Conservation (phyloP, 1,140 invertebrate genomes). For the Calycopis cecrops region DNA sequence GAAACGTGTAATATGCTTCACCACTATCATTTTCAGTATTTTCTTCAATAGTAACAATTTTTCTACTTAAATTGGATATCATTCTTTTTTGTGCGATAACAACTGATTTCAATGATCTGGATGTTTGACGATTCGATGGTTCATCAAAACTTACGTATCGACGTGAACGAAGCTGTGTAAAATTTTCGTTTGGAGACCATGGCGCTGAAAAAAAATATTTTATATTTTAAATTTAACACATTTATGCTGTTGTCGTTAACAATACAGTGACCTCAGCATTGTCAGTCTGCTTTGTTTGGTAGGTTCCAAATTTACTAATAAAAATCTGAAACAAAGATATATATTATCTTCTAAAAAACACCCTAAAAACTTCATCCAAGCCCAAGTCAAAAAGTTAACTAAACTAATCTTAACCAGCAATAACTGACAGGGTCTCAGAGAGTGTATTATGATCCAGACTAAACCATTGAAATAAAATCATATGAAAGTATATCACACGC, state of each 20-base stretch:
- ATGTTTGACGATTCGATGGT: conserved; percentile 30
- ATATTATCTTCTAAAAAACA: too few species aligned
- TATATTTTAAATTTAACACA: conserved; percentile 1
- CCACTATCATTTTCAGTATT: conserved; percentile 39
- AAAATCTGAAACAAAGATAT: too few species aligned
- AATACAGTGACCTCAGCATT: too few species aligned
- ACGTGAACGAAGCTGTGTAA: conserved; percentile 38
- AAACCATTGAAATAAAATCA: too few species aligned
- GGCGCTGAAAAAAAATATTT: conserved; percentile 36
- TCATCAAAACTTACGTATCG: conserved; percentile 48
- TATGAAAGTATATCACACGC: too few species aligned
- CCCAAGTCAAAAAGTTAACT: too few species aligned
- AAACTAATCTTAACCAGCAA: too few species aligned
- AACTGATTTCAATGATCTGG: conserved; percentile 41
- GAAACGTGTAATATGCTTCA: conserved; percentile 21
- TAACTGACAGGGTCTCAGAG: too few species aligned
- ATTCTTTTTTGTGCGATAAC: conserved; percentile 30
- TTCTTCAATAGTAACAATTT: conserved; percentile 56
- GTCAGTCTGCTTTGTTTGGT: too few species aligned
- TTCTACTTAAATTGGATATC: conserved; percentile 37
- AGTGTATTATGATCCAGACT: too few species aligned
- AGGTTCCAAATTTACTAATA: too few species aligned
- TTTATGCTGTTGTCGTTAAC: not conserved
- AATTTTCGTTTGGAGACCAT: conserved; percentile 38
- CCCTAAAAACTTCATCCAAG: too few species aligned